These are phyloP conservation scores for Drosophila parabipectinata DNA, from an alignment of 1,140 invertebrate genomes.

Conservation along the genomic window DNA sequence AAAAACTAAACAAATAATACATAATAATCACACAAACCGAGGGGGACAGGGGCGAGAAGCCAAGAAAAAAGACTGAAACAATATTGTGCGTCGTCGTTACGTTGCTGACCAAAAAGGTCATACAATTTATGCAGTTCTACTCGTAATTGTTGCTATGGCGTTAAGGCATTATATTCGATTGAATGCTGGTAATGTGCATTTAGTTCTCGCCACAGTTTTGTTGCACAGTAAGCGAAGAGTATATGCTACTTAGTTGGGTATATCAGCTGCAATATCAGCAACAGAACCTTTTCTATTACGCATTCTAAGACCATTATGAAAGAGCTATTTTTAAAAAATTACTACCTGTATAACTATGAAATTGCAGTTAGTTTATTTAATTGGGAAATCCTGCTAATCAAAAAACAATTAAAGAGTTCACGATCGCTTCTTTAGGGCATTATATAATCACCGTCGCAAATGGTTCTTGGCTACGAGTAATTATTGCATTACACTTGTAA, in stretches of 20 bases:
- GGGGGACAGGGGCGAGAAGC: conserved; percentile 14
- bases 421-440: conserved; percentile 37
- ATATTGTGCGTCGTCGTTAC: conserved; percentile 73
- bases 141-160: conserved; percentile 50
- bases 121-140: conserved; percentile 50
- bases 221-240: conserved; percentile 4
- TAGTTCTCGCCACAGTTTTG: conserved; percentile 2
- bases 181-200: conserved; percentile 12
- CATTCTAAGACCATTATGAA: not conserved
- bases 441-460: conserved; percentile 22
- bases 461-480: conserved; percentile 36
- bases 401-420: conserved; percentile 20
- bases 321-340: not conserved
- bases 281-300: not conserved
- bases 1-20: conserved; percentile 36
- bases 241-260: conserved; percentile 20
- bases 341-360: not conserved
- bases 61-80: conserved; percentile 25
- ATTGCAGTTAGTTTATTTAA: not conserved
- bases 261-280: conserved; percentile 1
- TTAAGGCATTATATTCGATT: conserved; percentile 42
- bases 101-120: conserved; percentile 76
- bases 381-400: conserved; percentile 16
- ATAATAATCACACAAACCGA: conserved; percentile 55
- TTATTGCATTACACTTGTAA: conserved; percentile 70